A percentile compares a stretch with the other conserved stretches of the same genome.
These are phyloP conservation scores for Calephelis perditalis DNA, from an alignment of 2,888 invertebrate genomes.

Conservation along the genomic window DNA sequence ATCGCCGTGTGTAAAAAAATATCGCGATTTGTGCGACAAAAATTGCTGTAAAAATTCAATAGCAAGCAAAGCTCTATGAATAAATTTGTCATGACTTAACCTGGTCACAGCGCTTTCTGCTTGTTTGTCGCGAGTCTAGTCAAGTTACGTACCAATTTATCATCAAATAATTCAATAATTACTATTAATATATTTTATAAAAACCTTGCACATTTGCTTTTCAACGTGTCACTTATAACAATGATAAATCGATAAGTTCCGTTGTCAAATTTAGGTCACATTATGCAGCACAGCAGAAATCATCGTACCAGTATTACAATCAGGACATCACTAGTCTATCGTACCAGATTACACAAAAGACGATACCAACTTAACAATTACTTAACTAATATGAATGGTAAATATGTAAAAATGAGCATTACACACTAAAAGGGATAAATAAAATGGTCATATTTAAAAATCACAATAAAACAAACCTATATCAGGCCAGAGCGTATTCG, in stretches of 20 bases:
- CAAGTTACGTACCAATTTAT: not conserved
- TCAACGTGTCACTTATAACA: not conserved
- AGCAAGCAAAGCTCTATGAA: slow-evolving; percentile 11
- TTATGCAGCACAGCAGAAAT: slow-evolving; percentile 49
- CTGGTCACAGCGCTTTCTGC: not conserved
- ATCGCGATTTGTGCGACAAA: not conserved
- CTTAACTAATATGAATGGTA: slow-evolving; percentile 68
- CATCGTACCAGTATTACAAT: slow-evolving; percentile 23
- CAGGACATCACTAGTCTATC: slow-evolving; percentile 22
- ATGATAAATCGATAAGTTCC: not conserved
- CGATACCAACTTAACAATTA: slow-evolving; percentile 61
- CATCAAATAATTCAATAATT: not conserved
- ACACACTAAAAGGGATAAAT: slow-evolving; percentile 70
- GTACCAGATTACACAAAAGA: slow-evolving; percentile 55
- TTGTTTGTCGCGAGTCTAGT: not conserved
- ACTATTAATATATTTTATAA: too few species aligned
- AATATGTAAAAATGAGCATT: slow-evolving; percentile 74
- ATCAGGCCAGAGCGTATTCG: not conserved
- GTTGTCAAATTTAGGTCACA: not conserved
- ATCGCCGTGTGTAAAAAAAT: slow-evolving; percentile 27
- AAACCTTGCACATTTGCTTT: too few species aligned
- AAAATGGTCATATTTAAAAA: slow-evolving; percentile 56
- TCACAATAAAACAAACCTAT: slow-evolving; percentile 36
- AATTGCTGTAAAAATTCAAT: slow-evolving; percentile 35
- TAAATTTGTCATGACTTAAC: not conserved